phyloP scores from a whole-genome alignment of 2,113 vertebrate species.

The Leucopsar rothschildi region DNA sequence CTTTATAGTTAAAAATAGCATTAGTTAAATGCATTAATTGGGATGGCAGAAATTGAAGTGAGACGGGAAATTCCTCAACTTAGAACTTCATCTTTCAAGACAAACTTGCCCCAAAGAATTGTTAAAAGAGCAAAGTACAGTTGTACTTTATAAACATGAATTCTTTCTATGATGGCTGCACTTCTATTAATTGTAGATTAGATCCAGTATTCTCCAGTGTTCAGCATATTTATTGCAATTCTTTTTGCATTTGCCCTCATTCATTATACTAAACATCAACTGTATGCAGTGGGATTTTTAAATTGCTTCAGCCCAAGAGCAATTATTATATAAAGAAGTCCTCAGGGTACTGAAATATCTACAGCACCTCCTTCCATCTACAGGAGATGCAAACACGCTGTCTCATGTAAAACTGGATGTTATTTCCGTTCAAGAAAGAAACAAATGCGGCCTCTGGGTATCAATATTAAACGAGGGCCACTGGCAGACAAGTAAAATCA shows the following conservation, averaged over 20 bases:
- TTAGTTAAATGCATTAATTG: not conserved
- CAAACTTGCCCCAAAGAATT: not conserved
- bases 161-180: not conserved
- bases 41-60: not conserved
- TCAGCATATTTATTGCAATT: not conserved
- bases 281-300: constrained; percentile 1
- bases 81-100: not conserved
- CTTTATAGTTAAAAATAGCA: not conserved
- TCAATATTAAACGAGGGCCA: not conserved
- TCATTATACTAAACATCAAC: constrained; percentile 29
- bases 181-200: not conserved
- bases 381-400: not conserved
- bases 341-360: constrained; percentile 21
- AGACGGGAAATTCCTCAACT: not conserved
- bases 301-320: constrained; percentile 23
- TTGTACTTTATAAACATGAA: not conserved
- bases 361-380: not conserved
- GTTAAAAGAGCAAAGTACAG: not conserved
- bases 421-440: not conserved
- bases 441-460: not conserved
- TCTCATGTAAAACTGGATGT: not conserved
- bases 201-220: not conserved
- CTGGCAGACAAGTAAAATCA: not conserved
- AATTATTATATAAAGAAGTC: constrained; percentile 19
- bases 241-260: not conserved